Evolutionary conservation across 2,888 invertebrate species (phyloP).

Genomic region (Acrocera orbiculus): DNA sequence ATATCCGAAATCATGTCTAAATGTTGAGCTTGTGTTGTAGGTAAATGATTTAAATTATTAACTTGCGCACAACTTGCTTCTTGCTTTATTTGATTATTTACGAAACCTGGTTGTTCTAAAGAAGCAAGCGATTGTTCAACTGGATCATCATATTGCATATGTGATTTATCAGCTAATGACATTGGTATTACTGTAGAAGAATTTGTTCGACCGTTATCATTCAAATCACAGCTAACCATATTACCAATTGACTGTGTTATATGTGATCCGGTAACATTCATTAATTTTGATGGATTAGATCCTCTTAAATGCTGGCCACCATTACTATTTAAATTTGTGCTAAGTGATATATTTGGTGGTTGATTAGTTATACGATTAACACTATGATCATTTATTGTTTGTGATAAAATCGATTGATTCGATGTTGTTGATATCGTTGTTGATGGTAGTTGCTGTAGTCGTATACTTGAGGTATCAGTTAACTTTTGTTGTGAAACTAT

Average conservation of each 20-base stretch:
- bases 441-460: conserved; percentile 3
- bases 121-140: conserved; percentile 53
- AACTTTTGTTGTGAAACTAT: conserved; percentile 10
- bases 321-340: too few species aligned
- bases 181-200: conserved; percentile 10
- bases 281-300: conserved; percentile 12
- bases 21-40: conserved; percentile 32
- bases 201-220: conserved; percentile 16
- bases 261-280: conserved; percentile 11
- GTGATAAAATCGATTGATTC: too few species aligned
- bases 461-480: conserved; percentile 7
- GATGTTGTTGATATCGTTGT: conserved; percentile 4
- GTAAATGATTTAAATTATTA: conserved; percentile 7
- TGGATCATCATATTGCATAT: conserved; percentile 42
- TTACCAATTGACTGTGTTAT: conserved; percentile 10
- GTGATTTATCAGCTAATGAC: conserved; percentile 19
- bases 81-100: conserved; percentile 31
- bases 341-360: too few species aligned
- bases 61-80: conserved; percentile 13
- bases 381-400: too few species aligned
- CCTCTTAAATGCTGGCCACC: too few species aligned
- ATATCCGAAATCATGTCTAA: conserved; percentile 30
- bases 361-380: too few species aligned
- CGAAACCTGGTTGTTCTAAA: conserved; percentile 40
- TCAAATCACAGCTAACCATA: conserved; percentile 11